Base-by-base conservation (phyloP, 2,888 invertebrate genomes). In the Argyresthia albistria region DNA sequence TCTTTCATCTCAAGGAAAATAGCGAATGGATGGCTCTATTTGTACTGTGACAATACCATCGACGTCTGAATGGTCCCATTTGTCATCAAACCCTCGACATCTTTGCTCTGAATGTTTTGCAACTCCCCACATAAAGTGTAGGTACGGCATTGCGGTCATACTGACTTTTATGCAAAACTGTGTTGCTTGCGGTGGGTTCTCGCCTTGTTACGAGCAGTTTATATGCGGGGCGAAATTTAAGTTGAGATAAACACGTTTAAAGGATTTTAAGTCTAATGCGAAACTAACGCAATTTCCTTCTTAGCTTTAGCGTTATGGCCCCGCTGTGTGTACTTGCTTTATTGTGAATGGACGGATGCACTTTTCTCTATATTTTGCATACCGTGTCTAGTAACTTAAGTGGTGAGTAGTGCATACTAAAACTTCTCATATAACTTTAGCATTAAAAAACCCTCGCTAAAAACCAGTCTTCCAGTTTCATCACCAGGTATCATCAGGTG, bases 101-200 rank as follows among this genome's bases (percentile, higher is more conserved):
- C n/a, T 25, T 25, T 25, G 6, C 25, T 25, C 25, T 25, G 25
- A 25, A 25, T 25, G 25, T 25, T 25, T 25, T 25, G 25, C 25
- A 25, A 25, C 25, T 25, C 25, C 25, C 25, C 25, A 25, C 25
- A 25, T 25, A 25, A 25, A 2, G 25, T 25, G 6, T 25, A 25
- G 2, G 6, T 25, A 25, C 25, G 25, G 3, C 3, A 25, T 25
- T 6, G 2, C 25, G 25, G 25, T 25, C 6, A 25, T 46, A 25
- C 46, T 46, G 46, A 35, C 46, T 35, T 12, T 12, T 48, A 36
- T 35, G 37, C 36, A 48, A 48, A 83, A 78, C 78, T 80, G 77
- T 80, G 81, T 84, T 81, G 82, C 80, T 80, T 78, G 80, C 74
- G 73, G 75, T 73, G 73, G 73, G 78, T 82, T 82, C 80, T 80